Evolutionary conservation across 2,797 vertebrate species (phyloP).

Genomic region (Antrozous pallidus): DNA sequence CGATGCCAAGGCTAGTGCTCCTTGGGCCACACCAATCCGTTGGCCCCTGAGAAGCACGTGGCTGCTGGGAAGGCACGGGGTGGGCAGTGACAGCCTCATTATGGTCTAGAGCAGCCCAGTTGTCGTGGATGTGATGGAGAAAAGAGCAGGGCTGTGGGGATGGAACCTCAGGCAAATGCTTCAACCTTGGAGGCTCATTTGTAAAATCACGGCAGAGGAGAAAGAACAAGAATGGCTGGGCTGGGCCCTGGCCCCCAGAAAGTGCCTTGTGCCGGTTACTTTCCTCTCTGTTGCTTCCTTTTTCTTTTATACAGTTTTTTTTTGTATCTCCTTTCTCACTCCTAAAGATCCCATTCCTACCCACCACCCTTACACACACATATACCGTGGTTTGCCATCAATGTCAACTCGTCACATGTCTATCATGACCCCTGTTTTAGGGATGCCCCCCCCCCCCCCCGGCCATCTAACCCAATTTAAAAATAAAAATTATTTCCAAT

Average conservation of each 20-base stretch:
- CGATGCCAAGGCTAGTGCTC: neutral
- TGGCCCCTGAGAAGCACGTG: neutral
- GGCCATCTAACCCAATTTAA: neutral
- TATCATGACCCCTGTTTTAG: neutral
- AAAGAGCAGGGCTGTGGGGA: fast-evolving
- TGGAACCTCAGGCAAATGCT: neutral
- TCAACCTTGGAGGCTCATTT: neutral
- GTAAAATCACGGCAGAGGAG: neutral
- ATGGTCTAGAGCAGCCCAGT: too few species aligned
- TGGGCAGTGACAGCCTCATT: fast-evolving
- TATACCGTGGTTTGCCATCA: neutral
- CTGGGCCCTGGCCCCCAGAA: fast-evolving
- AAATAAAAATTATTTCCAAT: neutral
- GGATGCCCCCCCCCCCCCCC: neutral
- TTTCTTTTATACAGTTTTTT: neutral
- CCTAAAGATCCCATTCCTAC: too few species aligned
- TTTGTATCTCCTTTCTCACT: neutral
- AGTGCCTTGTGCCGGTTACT: too few species aligned
- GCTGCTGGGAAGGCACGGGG: fast-evolving
- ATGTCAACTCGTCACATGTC: neutral
- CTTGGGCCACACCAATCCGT: fast-evolving
- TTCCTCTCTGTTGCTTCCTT: neutral
- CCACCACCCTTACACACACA: too few species aligned
- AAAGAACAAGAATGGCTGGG: fast-evolving
- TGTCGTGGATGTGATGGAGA: neutral